Evolutionary conservation across 1,140 invertebrate species (phyloP).

Genomic region (Pogonognathellus flavescens): DNA sequence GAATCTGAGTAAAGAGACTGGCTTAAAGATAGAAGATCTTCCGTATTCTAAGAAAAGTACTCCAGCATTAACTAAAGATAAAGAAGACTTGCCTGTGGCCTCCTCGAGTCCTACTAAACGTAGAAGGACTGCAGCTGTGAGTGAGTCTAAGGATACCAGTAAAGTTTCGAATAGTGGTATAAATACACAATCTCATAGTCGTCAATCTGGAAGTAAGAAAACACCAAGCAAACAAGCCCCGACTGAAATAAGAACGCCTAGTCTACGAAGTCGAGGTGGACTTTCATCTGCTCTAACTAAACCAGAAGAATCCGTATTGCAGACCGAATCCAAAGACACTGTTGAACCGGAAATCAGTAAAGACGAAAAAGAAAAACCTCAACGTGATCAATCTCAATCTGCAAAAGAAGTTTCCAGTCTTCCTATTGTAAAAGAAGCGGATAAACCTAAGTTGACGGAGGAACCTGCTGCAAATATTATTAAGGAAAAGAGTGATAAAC

Average conservation of each 20-base stretch:
- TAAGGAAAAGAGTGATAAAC: not conserved
- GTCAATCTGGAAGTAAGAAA: not conserved
- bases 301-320: not conserved
- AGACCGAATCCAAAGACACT: not conserved
- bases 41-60: conserved; percentile 3
- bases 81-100: not conserved
- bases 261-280: not conserved
- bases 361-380: not conserved
- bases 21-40: conserved; percentile 15
- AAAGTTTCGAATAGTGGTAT: not conserved
- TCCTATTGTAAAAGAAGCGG: not conserved
- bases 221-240: not conserved
- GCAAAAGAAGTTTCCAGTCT: not conserved
- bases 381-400: not conserved
- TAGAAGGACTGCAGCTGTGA: not conserved
- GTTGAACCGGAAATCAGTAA: not conserved
- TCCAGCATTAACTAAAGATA: not conserved
- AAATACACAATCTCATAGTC: too few relatives aligned
- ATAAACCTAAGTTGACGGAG: not conserved
- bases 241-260: not conserved
- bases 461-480: not conserved
- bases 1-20: conserved; percentile 24
- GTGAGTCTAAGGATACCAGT: not conserved
- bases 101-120: not conserved
- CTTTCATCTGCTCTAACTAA: not conserved